phyloP scores from a whole-genome alignment of 1,140 invertebrate genomes.

The Psilanteris sp. region DNA sequence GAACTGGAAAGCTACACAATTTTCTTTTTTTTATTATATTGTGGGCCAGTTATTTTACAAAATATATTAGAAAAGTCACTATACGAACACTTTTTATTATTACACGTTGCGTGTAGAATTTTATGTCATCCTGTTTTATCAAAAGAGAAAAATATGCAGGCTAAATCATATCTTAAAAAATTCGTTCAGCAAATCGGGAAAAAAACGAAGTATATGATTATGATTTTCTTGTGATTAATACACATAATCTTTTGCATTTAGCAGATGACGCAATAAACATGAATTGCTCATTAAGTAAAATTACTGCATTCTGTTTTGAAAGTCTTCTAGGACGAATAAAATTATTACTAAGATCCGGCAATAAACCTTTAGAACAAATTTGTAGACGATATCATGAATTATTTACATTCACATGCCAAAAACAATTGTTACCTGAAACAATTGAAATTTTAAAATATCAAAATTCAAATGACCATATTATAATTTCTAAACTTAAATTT shows the following conservation, averaged over 20 bases:
- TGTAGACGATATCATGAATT: conserved; percentile 7
- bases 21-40: background rate
- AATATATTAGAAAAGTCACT: too few relatives aligned
- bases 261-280: conserved; percentile 24
- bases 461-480: too few relatives aligned
- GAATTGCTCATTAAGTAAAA: conserved; percentile 3
- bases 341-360: conserved; percentile 4
- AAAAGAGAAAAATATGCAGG: too few relatives aligned
- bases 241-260: too few relatives aligned
- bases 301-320: conserved; percentile 28
- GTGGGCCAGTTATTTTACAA: too few relatives aligned
- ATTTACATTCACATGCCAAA: too few relatives aligned
- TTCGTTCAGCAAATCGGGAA: too few relatives aligned
- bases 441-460: background rate
- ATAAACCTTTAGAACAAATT: conserved; percentile 22
- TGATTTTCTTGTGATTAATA: conserved; percentile 5
- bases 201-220: background rate
- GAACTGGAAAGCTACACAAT: background rate
- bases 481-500: background rate
- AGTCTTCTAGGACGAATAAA: conserved; percentile 22
- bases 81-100: too few relatives aligned
- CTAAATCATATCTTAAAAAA: too few relatives aligned
- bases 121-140: too few relatives aligned
- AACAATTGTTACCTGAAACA: background rate
- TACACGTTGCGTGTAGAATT: too few relatives aligned